Evolutionary conservation across 2,797 vertebrate species (phyloP), one percentile per base, ranked within the genome.

Genomic region (Sebastolobus altivelis): DNA sequence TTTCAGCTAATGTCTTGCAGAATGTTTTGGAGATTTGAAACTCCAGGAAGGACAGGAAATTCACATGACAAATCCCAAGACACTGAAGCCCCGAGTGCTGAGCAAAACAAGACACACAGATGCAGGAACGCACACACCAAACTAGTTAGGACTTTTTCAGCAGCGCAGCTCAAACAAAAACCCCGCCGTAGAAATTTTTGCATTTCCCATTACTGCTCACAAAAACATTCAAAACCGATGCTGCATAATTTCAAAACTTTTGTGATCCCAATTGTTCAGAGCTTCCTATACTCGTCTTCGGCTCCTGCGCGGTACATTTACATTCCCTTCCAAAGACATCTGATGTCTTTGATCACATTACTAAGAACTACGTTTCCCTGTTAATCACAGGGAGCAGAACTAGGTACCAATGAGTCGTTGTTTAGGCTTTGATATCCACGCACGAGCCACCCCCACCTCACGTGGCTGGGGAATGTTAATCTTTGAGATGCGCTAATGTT

Each of bases 401-500:
- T 83, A 79, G 72, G 72, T 56, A 86, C 83, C 83, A 82, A 35
- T 54, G 49, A 70, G 82, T 72, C 67, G 85, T 85, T 91, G 86
- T 93, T 92, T 86, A 65, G 68, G 63, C 88, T 91, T 92, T 93
- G 92, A 93, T 90, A 87, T 67, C 68, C 29, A 59, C 52, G 16
- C 58, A 46, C 31, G 14, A 35, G 40, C 33, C 29, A 29, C 40
- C 71, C 62, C 63, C 43, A 46, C 75, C 59, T 77, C 62, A 63
- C 25, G 69, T 73, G 65, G 74, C 75, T 75, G 20, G 71, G 74
- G 88, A 94, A 94, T 93, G 91, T 92, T 94, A 93, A 94, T 95
- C 91, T 92, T 88, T 80, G 80, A 87, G 87, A 92, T 91, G 87
- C 86, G 80, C 81, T 85, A 88, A 90, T 93, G 93, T 93, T 94